These are phyloP conservation scores for Cataglyphis rosenhaueri DNA, from an alignment of 2,888 invertebrate genomes.

Conservation along the genomic window DNA sequence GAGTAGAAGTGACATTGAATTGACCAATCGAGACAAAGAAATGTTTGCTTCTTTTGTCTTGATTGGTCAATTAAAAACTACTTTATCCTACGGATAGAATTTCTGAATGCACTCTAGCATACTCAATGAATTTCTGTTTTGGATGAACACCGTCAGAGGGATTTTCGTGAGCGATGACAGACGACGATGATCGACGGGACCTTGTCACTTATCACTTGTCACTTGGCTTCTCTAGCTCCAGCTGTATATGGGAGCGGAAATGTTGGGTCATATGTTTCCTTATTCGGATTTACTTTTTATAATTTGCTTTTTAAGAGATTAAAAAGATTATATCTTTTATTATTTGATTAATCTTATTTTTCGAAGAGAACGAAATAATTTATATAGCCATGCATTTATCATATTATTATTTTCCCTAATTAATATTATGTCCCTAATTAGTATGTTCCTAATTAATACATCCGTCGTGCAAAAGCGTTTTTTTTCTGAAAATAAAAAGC, in stretches of 20 bases:
- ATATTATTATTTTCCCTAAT: not conserved
- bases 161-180: not conserved
- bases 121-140: constrained; percentile 27
- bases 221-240: no score
- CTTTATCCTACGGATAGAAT: not conserved
- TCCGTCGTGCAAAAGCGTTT: no score
- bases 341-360: not conserved
- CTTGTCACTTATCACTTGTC: no score
- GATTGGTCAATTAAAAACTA: not conserved
- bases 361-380: not conserved
- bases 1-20: not conserved
- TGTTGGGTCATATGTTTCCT: not conserved
- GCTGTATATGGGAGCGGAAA: not conserved
- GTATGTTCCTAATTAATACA: constrained; percentile 18
- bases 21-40: not conserved
- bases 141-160: constrained; percentile 32
- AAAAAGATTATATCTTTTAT: not conserved
- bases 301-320: not conserved
- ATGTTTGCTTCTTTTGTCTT: not conserved
- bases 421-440: no score
- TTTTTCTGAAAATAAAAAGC: not conserved
- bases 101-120: constrained; percentile 13
- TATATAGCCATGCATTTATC: not conserved
- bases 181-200: not conserved
- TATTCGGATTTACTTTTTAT: not conserved